These are phyloP conservation scores for Sipha flava DNA, from an alignment of 1,140 invertebrate genomes.

Conservation along the genomic window DNA sequence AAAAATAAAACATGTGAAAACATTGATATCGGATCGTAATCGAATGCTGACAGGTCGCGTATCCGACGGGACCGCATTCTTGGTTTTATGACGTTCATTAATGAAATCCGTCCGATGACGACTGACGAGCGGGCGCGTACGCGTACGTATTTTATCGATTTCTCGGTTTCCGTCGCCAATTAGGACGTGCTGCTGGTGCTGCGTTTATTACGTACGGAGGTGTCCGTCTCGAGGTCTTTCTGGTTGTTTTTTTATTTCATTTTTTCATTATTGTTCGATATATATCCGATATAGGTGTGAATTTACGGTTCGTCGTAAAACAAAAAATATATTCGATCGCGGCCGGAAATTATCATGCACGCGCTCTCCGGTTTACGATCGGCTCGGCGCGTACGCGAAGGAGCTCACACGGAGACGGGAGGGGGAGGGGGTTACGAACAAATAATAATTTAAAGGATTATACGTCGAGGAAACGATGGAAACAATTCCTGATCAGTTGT, in stretches of 20 bases:
- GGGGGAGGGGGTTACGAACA: neutral
- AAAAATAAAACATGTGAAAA: neutral
- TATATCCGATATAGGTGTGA: neutral
- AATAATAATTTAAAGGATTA: neutral
- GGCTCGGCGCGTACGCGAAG: neutral
- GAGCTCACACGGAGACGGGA: neutral
- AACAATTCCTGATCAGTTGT: neutral
- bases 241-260: neutral
- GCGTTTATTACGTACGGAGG: neutral
- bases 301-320: slow-evolving; percentile 2
- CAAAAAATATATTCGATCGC: neutral
- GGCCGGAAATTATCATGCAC: neutral
- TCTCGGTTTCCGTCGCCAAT: neutral
- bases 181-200: neutral
- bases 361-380: neutral
- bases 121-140: too few relatives aligned
- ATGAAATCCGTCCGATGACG: neutral
- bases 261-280: neutral
- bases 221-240: neutral
- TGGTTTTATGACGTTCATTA: slow-evolving; percentile 9
- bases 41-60: too few relatives aligned
- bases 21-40: neutral
- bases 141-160: neutral
- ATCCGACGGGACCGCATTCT: neutral
- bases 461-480: neutral